Conservation (phyloP, 2,888 invertebrate species). For the Diarsia mendica region DNA sequence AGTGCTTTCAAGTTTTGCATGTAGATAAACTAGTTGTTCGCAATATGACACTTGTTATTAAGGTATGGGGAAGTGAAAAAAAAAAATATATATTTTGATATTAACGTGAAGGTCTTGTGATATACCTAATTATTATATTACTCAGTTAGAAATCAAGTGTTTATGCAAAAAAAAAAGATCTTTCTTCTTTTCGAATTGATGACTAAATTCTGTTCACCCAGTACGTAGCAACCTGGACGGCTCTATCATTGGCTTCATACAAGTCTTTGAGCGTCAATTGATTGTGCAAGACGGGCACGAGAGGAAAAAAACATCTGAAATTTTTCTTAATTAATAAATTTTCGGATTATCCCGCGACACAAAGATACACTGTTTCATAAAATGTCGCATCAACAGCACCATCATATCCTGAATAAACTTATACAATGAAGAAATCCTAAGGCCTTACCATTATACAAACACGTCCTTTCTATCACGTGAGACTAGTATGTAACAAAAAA, state of each 20-base stretch:
- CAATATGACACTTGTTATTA: background rate
- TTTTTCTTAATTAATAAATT: no score
- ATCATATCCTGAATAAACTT: background rate
- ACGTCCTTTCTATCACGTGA: background rate
- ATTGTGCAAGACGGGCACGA: no score
- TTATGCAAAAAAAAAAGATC: background rate
- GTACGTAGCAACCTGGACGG: no score
- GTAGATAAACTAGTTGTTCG: background rate
- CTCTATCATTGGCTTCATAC: no score
- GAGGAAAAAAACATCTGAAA: no score
- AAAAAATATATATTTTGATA: no score
- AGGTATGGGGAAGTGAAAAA: no score
- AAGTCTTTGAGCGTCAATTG: no score
- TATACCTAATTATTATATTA: no score
- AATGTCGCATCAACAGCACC: conserved; percentile 35
- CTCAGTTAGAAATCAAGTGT: no score
- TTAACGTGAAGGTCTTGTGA: background rate
- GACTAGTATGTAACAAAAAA: background rate
- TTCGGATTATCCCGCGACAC: background rate
- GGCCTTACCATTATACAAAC: background rate
- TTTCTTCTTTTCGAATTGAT: background rate
- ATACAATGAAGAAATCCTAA: background rate
- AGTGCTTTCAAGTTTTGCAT: background rate
- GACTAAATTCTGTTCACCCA: no score
- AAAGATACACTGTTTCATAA: background rate